Evolutionary conservation across 2,113 vertebrate genomes (phyloP).

Genomic region (Heloderma charlesbogerti): DNA sequence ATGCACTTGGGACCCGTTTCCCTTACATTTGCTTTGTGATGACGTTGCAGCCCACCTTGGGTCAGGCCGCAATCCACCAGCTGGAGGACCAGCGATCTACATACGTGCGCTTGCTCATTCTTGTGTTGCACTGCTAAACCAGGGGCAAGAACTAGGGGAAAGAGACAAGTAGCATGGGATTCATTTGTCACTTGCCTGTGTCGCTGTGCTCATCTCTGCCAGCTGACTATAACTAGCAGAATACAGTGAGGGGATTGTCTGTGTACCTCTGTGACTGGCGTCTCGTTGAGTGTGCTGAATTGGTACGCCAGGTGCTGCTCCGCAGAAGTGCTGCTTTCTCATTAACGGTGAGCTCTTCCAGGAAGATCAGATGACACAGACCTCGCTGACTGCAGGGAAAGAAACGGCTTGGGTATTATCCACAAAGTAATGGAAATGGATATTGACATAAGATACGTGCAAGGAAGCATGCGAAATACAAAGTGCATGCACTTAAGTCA

Average conservation of each 20-base stretch:
- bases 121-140: background rate
- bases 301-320: background rate
- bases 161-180: no score
- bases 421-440: background rate
- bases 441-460: background rate
- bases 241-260: background rate
- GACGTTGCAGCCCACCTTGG: background rate
- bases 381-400: background rate
- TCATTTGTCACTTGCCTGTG: background rate
- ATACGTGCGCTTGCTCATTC: background rate
- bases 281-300: background rate
- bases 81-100: background rate
- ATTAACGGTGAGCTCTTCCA: background rate
- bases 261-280: background rate
- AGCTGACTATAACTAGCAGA: no score
- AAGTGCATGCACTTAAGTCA: background rate
- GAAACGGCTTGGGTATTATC: background rate
- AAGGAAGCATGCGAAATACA: background rate
- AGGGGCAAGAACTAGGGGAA: background rate
- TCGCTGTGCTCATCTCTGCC: background rate
- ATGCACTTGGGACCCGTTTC: background rate
- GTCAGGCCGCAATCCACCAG: background rate
- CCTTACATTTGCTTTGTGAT: background rate
- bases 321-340: background rate
- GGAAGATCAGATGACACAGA: background rate